Conservation (phyloP, 2,888 invertebrate species). For the Noctua janthina region DNA sequence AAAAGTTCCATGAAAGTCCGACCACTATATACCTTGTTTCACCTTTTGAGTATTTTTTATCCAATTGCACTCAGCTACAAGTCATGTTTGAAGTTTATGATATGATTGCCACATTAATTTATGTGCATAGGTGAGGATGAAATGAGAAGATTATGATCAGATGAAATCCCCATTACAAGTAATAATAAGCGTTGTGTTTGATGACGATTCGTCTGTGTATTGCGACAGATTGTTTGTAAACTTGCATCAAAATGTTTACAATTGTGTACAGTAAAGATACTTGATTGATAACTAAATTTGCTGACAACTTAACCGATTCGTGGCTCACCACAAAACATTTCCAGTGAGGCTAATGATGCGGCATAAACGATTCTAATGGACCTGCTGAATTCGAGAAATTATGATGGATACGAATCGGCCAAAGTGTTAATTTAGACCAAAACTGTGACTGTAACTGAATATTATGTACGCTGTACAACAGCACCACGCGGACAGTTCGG, state of each 20-base stretch:
- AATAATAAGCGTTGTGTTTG: not conserved
- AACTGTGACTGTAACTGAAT: not conserved
- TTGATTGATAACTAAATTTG: not conserved
- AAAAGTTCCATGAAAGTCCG: not conserved
- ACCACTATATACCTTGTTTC: not conserved
- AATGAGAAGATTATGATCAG: constrained; percentile 34
- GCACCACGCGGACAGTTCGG: not conserved
- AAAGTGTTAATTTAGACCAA: not conserved
- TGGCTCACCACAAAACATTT: not conserved
- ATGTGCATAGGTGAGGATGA: constrained; percentile 18
- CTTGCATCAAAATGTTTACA: not conserved
- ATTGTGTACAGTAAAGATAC: not conserved
- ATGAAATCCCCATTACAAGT: not conserved
- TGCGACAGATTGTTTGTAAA: not conserved
- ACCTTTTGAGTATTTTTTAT: not conserved
- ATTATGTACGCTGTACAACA: constrained; percentile 3
- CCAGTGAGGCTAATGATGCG: not conserved
- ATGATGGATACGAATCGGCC: not conserved
- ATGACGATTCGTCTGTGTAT: not conserved
- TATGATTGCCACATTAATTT: constrained; percentile 27
- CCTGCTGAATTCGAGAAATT: not conserved
- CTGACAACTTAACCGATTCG: not conserved
- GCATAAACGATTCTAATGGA: not conserved
- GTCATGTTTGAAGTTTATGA: not conserved
- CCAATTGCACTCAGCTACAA: not conserved